Percentiles rank a stretch among this genome's conserved stretches.
These are phyloP conservation scores for Spilosoma lubricipeda DNA, from an alignment of 2,888 invertebrate genomes.

Conservation along the genomic window DNA sequence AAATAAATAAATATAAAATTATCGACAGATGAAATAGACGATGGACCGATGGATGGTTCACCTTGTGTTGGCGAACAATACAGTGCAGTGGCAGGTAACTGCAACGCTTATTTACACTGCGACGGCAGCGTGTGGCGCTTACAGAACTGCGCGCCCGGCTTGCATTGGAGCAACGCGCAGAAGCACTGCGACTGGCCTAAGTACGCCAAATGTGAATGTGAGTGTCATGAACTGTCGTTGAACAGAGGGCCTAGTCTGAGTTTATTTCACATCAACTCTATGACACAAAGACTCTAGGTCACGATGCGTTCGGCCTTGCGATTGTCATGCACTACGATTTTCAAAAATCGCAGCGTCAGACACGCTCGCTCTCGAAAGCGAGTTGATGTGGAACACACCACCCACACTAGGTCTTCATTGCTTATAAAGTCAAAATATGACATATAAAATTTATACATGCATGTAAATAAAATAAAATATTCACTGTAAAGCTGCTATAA, in stretches of 20 bases:
- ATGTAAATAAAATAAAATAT: no score
- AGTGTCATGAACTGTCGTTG: constrained; percentile 12
- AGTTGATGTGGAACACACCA: no score
- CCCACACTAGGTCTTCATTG: not conserved
- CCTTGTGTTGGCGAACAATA: constrained; percentile 76
- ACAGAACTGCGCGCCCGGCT: constrained; percentile 91
- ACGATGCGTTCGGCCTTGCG: not conserved
- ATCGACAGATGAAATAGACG: constrained; percentile 31
- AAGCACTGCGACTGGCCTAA: constrained; percentile 94
- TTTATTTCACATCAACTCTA: not conserved
- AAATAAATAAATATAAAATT: no score
- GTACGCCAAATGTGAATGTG: constrained; percentile 88
- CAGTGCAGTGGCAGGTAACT: constrained; percentile 88
- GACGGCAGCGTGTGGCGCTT: constrained; percentile 88
- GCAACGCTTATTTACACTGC: constrained; percentile 92
- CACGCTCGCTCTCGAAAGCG: not conserved
- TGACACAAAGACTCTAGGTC: no score
- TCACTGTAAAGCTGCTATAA: no score
- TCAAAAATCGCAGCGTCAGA: not conserved
- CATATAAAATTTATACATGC: no score
- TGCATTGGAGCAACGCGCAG: constrained; percentile 92
- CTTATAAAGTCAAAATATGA: not conserved
- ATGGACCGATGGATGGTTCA: constrained; percentile 58
- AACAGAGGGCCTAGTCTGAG: not conserved
- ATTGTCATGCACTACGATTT: no score